Conservation (phyloP, 1,140 invertebrate genomes). For the Meloidogyne floridensis region DNA sequence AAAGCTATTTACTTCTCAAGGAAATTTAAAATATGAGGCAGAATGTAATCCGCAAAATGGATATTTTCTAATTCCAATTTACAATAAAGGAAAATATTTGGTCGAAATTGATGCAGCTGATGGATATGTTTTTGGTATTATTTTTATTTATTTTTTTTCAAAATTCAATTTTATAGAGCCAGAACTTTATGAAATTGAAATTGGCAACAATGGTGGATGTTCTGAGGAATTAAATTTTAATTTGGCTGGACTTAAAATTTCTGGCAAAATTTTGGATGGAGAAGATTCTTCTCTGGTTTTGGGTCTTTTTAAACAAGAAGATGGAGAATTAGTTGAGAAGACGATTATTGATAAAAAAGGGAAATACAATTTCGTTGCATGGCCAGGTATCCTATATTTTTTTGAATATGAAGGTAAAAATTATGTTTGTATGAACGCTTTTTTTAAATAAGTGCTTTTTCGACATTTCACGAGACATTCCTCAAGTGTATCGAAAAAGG, state of each 20-base stretch:
- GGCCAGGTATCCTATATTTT: constrained; percentile 42
- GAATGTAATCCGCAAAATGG: constrained; percentile 95
- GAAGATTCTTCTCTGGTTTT: constrained; percentile 76
- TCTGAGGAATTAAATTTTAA: constrained; percentile 91
- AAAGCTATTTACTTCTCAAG: constrained; percentile 85
- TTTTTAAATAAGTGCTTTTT: too few species aligned
- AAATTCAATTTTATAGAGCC: constrained; percentile 72
- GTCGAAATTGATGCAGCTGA: constrained; percentile 80
- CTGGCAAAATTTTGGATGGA: constrained; percentile 78
- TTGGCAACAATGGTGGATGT: constrained; percentile 79
- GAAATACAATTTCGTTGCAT: constrained; percentile 73
- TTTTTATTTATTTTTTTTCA: constrained; percentile 34
- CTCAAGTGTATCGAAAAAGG: too few species aligned
- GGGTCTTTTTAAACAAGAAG: constrained; percentile 71
- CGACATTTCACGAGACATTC: too few species aligned
- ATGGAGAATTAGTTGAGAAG: constrained; percentile 69
- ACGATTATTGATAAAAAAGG: constrained; percentile 74
- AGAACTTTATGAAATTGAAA: constrained; percentile 77
- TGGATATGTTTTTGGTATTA: constrained; percentile 83
- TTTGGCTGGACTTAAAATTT: constrained; percentile 90
- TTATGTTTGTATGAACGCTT: too few species aligned
- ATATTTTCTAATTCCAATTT: constrained; percentile 93
- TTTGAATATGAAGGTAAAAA: too few species aligned
- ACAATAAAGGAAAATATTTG: constrained; percentile 88
- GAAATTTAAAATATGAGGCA: constrained; percentile 89